phyloP scores from a whole-genome alignment of 1,140 invertebrate genomes.

The Dendroctonus ponderosae region DNA sequence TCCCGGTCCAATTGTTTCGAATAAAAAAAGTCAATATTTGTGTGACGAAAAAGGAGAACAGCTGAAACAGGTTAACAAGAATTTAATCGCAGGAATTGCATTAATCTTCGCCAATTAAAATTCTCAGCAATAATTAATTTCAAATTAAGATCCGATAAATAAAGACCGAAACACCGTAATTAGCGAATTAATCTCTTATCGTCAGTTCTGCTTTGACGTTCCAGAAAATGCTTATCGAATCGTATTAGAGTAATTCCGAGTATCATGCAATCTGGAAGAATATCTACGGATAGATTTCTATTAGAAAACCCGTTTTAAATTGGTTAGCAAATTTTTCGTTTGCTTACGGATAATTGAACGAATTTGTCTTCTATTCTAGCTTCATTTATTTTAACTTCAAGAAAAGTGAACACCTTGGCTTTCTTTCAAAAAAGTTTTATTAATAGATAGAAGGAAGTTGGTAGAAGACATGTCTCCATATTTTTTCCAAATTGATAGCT shows the following conservation, averaged over 20 bases:
- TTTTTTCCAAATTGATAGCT: no score
- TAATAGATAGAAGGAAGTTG: no score
- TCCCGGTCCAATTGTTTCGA: no score
- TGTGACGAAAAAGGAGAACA: neutral
- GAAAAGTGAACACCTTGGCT: no score
- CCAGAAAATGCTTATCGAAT: conserved; percentile 5
- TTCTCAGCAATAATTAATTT: conserved; percentile 16
- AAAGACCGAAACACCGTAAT: conserved; percentile 8
- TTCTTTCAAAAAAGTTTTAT: no score
- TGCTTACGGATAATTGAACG: no score
- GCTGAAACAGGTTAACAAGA: conserved; percentile 1
- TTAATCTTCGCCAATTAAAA: conserved; percentile 11
- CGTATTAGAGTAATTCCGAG: neutral
- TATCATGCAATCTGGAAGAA: conserved; percentile 1
- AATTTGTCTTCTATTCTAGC: no score
- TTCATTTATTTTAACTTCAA: no score
- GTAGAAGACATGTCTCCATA: no score
- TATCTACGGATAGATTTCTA: neutral
- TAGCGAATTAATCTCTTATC: conserved; percentile 17
- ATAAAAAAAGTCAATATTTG: no score
- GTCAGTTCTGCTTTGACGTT: conserved; percentile 8
- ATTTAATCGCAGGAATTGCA: conserved; percentile 2
- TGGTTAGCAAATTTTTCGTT: neutral
- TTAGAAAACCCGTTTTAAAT: neutral
- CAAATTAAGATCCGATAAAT: conserved; percentile 17